Base-by-base conservation (phyloP, 2,888 invertebrate genomes). In the Sarcophaga caerulescens region DNA sequence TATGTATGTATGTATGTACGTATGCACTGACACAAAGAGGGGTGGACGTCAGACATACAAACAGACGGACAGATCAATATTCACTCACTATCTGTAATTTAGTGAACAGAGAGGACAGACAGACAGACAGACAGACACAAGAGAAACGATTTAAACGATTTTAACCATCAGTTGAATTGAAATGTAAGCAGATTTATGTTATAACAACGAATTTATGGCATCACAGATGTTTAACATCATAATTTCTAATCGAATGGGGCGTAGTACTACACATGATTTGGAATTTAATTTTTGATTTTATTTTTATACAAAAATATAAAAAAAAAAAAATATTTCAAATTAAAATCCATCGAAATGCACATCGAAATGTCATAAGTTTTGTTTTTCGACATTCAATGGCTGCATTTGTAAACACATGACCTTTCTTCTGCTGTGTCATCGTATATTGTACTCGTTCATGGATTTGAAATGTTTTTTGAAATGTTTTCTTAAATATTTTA, bases 201-300 rank as follows among this genome's bases (percentile, higher is more conserved):
- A 69, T n/a, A 25, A 76, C 73, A 23, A 45, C 59, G 87, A 84
- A 89, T 89, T 89, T 89, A 89, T 89, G 84, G 80, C 63, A 44
- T 73, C 87, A 80, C 89, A 89, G 89, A 89, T 89, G 89, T 88
- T 88, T 84, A 66, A 71, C 81, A 88, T 89, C 88, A 88, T 82
- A 87, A 84, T 57, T 87, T 87, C 12, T 65, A 57, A 78, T 57
- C 63, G 19, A 44, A 5, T 52, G 45, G 25, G 11, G 52, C 57
- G 12, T 57, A 4, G 23, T 63, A 44, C 25, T 12, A 47, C 6
- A 35, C 19, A 17, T 44, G 44, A n/a, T 65, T 52, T 75, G 45
- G 45, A 71, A 65, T 70, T 76, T 52, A 52, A 17, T 52, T 65
- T 21, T 65, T 71, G 76, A 47, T 19, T 74, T 73, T 19, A 59